Evolutionary conservation across 1,140 invertebrate species (phyloP).

Genomic region (Drosophila suzukii): DNA sequence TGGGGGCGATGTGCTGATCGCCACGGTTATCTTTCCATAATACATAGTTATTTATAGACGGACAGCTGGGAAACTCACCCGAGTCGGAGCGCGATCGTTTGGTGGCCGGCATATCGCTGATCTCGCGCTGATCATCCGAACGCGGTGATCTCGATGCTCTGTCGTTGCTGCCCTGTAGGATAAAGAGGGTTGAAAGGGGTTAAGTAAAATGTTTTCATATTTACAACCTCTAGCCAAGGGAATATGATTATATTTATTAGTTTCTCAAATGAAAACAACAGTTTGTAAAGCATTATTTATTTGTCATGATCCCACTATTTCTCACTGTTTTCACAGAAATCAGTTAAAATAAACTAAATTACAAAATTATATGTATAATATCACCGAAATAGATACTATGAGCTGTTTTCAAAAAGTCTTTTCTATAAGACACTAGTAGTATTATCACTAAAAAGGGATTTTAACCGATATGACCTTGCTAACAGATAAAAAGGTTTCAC

Average conservation of each 20-base stretch:
- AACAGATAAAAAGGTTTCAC: background rate
- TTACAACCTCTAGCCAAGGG: background rate
- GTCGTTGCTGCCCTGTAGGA: constrained; percentile 77
- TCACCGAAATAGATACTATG: too few species aligned
- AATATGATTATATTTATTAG: too few species aligned
- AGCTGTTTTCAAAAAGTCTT: too few species aligned
- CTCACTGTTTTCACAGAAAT: too few species aligned
- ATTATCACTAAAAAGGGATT: background rate
- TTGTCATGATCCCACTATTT: too few species aligned
- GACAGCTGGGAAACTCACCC: constrained; percentile 67
- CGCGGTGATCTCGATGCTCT: constrained; percentile 81
- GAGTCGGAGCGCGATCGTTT: constrained; percentile 78
- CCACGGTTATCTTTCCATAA: constrained; percentile 48
- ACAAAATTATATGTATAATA: too few species aligned
- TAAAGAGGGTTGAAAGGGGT: background rate
- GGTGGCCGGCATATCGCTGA: constrained; percentile 66
- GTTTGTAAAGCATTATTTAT: too few species aligned
- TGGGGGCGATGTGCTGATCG: constrained; percentile 25
- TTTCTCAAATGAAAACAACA: too few species aligned
- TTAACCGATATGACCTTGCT: background rate
- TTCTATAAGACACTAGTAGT: background rate
- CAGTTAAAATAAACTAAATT: too few species aligned
- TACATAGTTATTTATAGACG: constrained; percentile 42
- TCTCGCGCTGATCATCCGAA: constrained; percentile 79
- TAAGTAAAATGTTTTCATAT: background rate